Evolutionary conservation across 2,888 invertebrate species (phyloP).

Genomic region (Endotricha flammealis): DNA sequence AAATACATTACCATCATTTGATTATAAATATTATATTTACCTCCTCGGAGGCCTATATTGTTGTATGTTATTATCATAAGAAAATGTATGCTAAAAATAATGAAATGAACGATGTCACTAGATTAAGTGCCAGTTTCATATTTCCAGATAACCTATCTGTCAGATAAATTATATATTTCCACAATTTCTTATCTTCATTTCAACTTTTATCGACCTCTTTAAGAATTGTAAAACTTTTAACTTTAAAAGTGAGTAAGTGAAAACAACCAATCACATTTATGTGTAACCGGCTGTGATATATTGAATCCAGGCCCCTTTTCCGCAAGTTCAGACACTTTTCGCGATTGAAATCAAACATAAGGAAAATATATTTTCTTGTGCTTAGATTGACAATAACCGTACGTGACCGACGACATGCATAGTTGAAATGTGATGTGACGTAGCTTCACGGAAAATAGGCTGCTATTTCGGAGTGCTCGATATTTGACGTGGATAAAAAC

Average conservation of each 20-base stretch:
- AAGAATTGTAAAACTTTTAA: conserved; percentile 2
- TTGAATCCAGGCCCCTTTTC: conserved; percentile 10
- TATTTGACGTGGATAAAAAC: conserved; percentile 23
- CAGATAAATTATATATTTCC: too few species aligned
- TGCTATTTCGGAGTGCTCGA: conserved; percentile 19
- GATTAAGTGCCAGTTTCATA: too few species aligned
- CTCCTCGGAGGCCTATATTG: too few species aligned
- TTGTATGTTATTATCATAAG: too few species aligned
- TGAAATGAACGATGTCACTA: too few species aligned
- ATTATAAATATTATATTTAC: too few species aligned
- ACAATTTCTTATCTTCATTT: too few species aligned
- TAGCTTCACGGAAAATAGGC: conserved; percentile 26
- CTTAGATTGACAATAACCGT: conserved; percentile 23
- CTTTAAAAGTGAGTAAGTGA: conserved; percentile 21
- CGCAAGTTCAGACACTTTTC: conserved; percentile 16
- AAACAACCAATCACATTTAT: conserved; percentile 28
- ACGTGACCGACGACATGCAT: conserved; percentile 26
- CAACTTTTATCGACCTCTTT: too few species aligned
- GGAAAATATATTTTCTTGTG: conserved; percentile 19
- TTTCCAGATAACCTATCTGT: too few species aligned
- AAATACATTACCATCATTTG: too few species aligned
- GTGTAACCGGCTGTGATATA: conserved; percentile 4
- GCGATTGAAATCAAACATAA: conserved; percentile 25
- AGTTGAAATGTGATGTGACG: conserved; percentile 25
- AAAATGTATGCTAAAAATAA: too few species aligned